Conservation (phyloP, 2,888 invertebrate genomes). For the Drosophila austrosaltans region DNA sequence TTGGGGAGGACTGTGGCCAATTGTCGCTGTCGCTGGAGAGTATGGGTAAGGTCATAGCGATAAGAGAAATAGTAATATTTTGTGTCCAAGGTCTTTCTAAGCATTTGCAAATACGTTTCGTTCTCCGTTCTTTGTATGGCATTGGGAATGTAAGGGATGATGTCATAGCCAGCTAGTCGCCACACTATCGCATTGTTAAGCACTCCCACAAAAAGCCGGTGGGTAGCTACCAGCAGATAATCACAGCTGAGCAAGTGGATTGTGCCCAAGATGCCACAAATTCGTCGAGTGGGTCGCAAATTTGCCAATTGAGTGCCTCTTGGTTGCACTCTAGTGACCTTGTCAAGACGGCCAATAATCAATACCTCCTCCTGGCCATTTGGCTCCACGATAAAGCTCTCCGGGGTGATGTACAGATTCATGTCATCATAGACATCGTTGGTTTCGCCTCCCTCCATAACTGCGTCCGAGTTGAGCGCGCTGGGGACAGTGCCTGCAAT, state of each 20-base stretch:
- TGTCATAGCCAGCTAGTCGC: constrained; percentile 90
- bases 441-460: constrained; percentile 52
- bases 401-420: constrained; percentile 93
- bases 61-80: constrained; percentile 97
- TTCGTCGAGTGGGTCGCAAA: constrained; percentile 86
- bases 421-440: constrained; percentile 87
- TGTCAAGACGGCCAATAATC: constrained; percentile 92
- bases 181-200: constrained; percentile 92
- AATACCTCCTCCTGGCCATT: constrained; percentile 89
- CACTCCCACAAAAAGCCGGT: constrained; percentile 90
- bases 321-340: constrained; percentile 88
- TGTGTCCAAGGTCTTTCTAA: constrained; percentile 91
- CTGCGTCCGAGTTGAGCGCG: neutral
- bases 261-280: constrained; percentile 95
- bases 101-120: constrained; percentile 92
- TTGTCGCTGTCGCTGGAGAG: constrained; percentile 91
- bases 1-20: constrained; percentile 86
- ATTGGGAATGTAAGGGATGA: constrained; percentile 91
- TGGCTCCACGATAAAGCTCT: constrained; percentile 95
- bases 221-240: constrained; percentile 94
- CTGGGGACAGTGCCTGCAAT: neutral
- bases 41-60: constrained; percentile 96
- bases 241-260: constrained; percentile 93
- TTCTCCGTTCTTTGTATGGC: constrained; percentile 94
- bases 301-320: constrained; percentile 87